Evolutionary conservation across 2,113 vertebrate genomes (phyloP).

Genomic region (Parotia lawesii): DNA sequence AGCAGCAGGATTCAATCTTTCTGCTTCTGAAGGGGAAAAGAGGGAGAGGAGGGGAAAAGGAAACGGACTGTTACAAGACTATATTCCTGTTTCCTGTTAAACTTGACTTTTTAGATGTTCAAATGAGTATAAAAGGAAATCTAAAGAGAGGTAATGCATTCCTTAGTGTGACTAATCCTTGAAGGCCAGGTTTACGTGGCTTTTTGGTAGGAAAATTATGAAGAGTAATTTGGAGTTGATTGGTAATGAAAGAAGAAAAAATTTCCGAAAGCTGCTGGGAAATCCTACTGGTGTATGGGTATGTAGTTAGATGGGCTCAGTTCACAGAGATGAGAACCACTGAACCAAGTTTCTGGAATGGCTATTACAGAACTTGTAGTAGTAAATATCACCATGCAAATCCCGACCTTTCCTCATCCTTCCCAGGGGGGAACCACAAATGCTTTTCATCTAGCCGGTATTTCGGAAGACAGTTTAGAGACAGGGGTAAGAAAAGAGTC

Average conservation of each 20-base stretch:
- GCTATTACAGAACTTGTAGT: not conserved
- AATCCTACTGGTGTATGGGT: not conserved
- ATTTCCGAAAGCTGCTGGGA: not conserved
- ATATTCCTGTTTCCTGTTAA: not conserved
- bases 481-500: not conserved
- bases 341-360: constrained; percentile 11
- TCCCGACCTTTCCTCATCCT: constrained; percentile 27
- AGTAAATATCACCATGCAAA: constrained; percentile 52
- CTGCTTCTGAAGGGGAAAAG: not conserved
- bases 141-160: not conserved
- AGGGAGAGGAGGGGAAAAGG: not conserved
- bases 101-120: not conserved
- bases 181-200: not conserved
- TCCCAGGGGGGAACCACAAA: constrained; percentile 4
- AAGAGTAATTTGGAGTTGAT: not conserved
- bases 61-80: not conserved
- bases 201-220: not conserved
- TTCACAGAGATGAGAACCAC: not conserved
- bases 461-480: not conserved
- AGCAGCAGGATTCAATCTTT: not conserved
- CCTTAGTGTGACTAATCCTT: not conserved
- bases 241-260: constrained; percentile 19
- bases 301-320: not conserved
- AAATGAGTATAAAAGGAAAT: not conserved
- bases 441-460: not conserved